Percentiles rank a stretch among this genome's conserved stretches.
These are phyloP conservation scores for Hippocampus comes DNA, from an alignment of 2,113 vertebrate genomes.

Conservation along the genomic window DNA sequence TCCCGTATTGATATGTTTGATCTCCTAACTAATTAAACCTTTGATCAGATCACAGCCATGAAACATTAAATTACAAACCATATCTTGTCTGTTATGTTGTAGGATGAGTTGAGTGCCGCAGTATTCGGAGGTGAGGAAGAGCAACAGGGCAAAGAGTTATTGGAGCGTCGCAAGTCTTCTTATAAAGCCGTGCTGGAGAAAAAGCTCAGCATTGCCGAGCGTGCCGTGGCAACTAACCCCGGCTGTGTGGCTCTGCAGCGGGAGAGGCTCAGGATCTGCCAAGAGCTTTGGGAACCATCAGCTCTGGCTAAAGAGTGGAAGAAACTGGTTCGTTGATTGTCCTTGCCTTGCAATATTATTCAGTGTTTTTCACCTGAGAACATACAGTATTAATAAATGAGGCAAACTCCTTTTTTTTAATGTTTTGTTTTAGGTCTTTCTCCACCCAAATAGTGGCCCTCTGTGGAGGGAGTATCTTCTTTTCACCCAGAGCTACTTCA, in stretches of 20 bases:
- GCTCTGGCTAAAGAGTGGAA: constrained; percentile 89
- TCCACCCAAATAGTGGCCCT: constrained; percentile 87
- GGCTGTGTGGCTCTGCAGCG: constrained; percentile 83
- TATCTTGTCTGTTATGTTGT: neutral
- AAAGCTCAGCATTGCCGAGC: constrained; percentile 88
- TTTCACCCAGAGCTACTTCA: constrained; percentile 93
- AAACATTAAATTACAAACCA: neutral
- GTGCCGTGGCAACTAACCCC: constrained; percentile 85
- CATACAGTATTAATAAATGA: neutral
- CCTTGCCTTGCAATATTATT: neutral
- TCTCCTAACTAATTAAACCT: neutral
- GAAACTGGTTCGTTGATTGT: constrained; percentile 73
- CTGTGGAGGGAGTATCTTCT: constrained; percentile 89
- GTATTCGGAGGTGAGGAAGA: constrained; percentile 69
- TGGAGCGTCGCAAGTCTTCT: constrained; percentile 62
- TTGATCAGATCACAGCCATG: neutral
- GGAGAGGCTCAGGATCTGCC: constrained; percentile 80
- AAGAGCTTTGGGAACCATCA: constrained; percentile 87
- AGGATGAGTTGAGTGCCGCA: constrained; percentile 80
- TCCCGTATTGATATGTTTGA: too few species aligned
- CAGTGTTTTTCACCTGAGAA: too few species aligned
- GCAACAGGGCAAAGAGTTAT: constrained; percentile 63
- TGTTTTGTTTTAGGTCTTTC: constrained; percentile 71
- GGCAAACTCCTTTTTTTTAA: neutral
- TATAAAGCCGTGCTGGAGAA: constrained; percentile 82